Base-by-base conservation (phyloP, 2,113 vertebrate species). In the Orycteropus afer region DNA sequence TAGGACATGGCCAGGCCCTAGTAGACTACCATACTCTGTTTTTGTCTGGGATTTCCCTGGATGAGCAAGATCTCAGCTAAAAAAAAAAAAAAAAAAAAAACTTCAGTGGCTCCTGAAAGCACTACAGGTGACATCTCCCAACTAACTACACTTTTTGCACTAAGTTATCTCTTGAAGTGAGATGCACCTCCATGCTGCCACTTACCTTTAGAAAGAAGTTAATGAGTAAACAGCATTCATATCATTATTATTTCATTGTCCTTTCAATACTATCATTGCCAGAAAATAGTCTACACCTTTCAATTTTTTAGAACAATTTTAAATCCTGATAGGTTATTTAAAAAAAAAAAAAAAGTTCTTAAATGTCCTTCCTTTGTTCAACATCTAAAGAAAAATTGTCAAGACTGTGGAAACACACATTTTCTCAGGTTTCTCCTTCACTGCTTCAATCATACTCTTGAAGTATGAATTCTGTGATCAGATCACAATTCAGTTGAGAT, bases 401-500 rank as follows among this genome's bases (percentile, higher is more conserved):
- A 88, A 53, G 81, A 73, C 23, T 59, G 3, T 22, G 14, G 7
- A 40, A 82, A 80, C 0, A 65, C 7, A 65, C 3, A 82, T 84
- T 23, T 53, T 3, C 37, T 87, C 83, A 74, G 17, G 25, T 81
- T 90, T 94, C 42, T 93, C 10, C 42, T 91, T 91, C 81, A 80
- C 42, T 93, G 7, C 42, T 91, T 91, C 81, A 80, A 22, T 9
- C 85, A 22, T 74, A 55, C 69, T 14, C 42, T 95, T 92, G 55
- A 79, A 76, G 7, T 27, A 67, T 25, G 22, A 12, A 80, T 76
- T 81, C 76, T 73, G n/a, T 85, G 73, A 92, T 83, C 49, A 78
- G 29, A 76, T 79, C 67, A 96, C 55, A 76, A 57, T 89, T 93
- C 65, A 80, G 47, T 59, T 86, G 57, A 88, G n/a, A 95, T 91